Evolutionary conservation across 2,113 vertebrate species (phyloP).

Genomic region (Plecotus auritus): DNA sequence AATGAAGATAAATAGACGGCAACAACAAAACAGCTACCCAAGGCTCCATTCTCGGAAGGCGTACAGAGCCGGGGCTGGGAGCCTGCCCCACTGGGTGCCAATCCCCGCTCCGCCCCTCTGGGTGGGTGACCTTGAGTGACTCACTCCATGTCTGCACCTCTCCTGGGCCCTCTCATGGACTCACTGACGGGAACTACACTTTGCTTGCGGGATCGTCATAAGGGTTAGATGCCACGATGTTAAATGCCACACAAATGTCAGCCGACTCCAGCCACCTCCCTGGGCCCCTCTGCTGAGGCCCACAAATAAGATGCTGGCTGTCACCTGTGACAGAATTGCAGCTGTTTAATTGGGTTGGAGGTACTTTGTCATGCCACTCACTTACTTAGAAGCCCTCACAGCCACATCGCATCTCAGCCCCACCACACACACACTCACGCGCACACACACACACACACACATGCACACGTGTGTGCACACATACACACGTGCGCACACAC

Average conservation of each 20-base stretch:
- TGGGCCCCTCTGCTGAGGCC: accelerated
- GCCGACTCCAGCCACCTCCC: neutral
- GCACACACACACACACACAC: too few relatives aligned
- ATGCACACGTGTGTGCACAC: too few relatives aligned
- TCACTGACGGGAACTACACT: accelerated
- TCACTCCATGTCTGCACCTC: too few relatives aligned
- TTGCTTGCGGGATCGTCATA: neutral
- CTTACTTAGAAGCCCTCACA: neutral
- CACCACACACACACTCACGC: too few relatives aligned
- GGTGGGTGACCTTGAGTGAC: neutral
- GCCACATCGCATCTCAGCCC: neutral
- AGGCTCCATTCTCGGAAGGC: neutral
- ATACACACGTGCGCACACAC: too few relatives aligned
- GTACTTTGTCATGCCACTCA: neutral
- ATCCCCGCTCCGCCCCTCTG: neutral
- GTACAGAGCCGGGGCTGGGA: neutral
- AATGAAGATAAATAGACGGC: neutral
- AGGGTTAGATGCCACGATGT: neutral
- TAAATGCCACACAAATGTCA: neutral
- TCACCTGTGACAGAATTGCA: accelerated
- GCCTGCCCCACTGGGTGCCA: accelerated
- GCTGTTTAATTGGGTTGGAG: neutral
- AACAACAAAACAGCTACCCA: neutral
- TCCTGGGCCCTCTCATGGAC: too few relatives aligned
- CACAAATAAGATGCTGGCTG: too few relatives aligned